Evolutionary conservation across 2,797 vertebrate genomes (phyloP), one percentile per base, ranked within the genome.

Genomic region (Schizothorax lantsangensis): DNA sequence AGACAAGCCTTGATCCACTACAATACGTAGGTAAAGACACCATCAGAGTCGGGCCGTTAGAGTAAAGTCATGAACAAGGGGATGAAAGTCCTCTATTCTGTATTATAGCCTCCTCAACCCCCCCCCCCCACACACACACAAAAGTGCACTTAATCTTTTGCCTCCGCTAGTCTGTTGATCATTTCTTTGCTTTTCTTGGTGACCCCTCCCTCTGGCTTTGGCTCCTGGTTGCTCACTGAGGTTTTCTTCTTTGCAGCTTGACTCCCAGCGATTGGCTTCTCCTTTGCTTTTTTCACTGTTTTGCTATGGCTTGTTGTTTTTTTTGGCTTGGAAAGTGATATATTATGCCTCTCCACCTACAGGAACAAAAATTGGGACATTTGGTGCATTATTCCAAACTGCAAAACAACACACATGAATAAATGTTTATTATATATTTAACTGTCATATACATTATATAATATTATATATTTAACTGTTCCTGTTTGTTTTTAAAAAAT

Each of bases 111-210:
- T 74, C 45, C 62, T 49, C 47, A 36, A 26, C 82, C 69, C 40
- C 1, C 64, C 72, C 62, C 95, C 95, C n/a, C n/a, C n/a, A n/a
- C n/a, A n/a, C n/a, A 92, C 92, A 91, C 90, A 90, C 74, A 88
- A 71, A 54, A 88, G 79, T 93, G 91, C 93, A 92, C 95, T 96
- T 96, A 99, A 93, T 99, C 97, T 95, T 99, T 98, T 3, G 97
- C 97, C 92, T 99, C 98, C 85, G 98, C 98, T 95, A 99, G 96
- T 97, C 98, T 99, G 94, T 99, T 99, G 95, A 98, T 99, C 89
- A 99, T 98, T 96, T 99, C 98, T 96, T 98, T 98, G 93, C 97
- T 98, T 92, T 97, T 98, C 95, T 98, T 98, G 91, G 97, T 97
- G 91, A 97, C 96, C 0, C 94, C 96, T n/a, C 95, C 96, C 0